Percentiles rank a stretch among this genome's conserved stretches.
Conservation (phyloP, 2,797 vertebrate species). For the Ibycter americanus region DNA sequence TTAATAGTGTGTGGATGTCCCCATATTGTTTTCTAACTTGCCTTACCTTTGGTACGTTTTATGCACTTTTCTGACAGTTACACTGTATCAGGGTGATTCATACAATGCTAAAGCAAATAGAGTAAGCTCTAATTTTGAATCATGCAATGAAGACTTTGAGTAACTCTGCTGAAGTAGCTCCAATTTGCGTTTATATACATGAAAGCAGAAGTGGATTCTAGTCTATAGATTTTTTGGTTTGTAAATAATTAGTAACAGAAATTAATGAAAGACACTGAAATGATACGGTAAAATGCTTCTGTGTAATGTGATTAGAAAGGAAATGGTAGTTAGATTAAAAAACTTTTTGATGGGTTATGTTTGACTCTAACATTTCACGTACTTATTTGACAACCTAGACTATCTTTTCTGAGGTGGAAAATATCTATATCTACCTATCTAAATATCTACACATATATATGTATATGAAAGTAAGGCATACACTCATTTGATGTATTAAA, state of each 20-base stretch:
- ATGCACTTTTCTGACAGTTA: neutral
- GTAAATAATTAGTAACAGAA: neutral
- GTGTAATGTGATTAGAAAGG: neutral
- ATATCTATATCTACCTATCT: neutral
- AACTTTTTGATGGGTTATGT: neutral
- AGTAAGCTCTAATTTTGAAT: neutral
- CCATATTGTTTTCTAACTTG: neutral
- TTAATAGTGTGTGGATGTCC: neutral
- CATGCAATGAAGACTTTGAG: neutral
- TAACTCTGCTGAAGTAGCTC: neutral
- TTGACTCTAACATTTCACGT: neutral
- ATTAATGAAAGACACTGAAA: neutral
- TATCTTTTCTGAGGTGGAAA: neutral
- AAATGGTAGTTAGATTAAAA: neutral
- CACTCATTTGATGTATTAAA: neutral
- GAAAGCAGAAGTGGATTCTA: neutral
- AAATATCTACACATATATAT: neutral
- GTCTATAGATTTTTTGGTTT: neutral
- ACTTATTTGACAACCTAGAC: neutral
- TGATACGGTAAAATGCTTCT: neutral
- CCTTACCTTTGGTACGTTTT: neutral
- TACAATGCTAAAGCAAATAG: neutral
- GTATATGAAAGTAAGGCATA: neutral
- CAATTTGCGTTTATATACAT: neutral
- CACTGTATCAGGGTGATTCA: neutral